Evolutionary conservation across 2,888 invertebrate species (phyloP).

Genomic region (Drosophila pullipes): DNA sequence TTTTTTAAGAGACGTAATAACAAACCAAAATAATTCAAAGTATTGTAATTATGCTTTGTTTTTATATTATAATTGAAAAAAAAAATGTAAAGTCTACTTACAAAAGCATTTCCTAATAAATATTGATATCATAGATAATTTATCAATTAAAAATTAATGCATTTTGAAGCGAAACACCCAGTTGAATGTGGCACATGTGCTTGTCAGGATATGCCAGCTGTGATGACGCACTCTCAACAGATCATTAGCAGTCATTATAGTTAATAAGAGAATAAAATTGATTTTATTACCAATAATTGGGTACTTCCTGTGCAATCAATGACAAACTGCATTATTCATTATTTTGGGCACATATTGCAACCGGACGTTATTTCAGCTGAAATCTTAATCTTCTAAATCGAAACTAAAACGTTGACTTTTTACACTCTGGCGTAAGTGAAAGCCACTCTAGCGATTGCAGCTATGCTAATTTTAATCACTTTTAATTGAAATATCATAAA

Average conservation of each 20-base stretch:
- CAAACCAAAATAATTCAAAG: not conserved
- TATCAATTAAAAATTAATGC: not conserved
- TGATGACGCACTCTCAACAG: slow-evolving; percentile 17
- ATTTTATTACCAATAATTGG: slow-evolving; percentile 52
- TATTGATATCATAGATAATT: not conserved
- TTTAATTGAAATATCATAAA: slow-evolving; percentile 71
- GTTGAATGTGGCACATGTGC: not conserved
- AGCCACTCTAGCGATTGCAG: slow-evolving; percentile 16
- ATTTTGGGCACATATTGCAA: slow-evolving; percentile 19
- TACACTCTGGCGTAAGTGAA: slow-evolving; percentile 37
- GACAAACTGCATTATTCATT: slow-evolving; percentile 58
- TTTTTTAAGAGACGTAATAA: not conserved
- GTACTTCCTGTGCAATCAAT: slow-evolving; percentile 52
- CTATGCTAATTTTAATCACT: slow-evolving; percentile 49
- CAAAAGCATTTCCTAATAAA: not conserved
- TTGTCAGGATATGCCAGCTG: slow-evolving; percentile 22
- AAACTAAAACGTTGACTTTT: slow-evolving; percentile 13
- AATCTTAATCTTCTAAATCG: slow-evolving; percentile 3
- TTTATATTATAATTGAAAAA: no score
- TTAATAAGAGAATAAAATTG: slow-evolving; percentile 35
- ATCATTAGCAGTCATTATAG: slow-evolving; percentile 36
- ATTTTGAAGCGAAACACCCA: not conserved
- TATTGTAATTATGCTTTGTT: not conserved
- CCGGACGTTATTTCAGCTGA: slow-evolving; percentile 15
- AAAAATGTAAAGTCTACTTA: not conserved